phyloP scores from a whole-genome alignment of 2,797 vertebrate genomes.

The Propithecus perrieri region DNA sequence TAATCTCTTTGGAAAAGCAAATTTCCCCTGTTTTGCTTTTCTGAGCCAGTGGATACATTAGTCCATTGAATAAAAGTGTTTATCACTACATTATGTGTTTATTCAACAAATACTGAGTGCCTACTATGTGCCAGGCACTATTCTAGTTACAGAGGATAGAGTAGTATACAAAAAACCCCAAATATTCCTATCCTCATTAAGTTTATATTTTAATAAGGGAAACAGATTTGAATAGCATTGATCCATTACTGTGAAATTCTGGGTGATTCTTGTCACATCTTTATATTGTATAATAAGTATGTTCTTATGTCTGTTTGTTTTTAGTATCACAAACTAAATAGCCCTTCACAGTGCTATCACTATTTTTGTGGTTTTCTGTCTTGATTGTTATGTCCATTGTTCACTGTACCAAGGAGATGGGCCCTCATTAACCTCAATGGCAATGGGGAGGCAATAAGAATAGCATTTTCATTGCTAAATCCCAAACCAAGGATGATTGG shows the following conservation, averaged over 20 bases:
- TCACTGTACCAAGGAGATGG: background rate
- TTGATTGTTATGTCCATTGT: background rate
- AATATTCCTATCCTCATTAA: conserved; percentile 9
- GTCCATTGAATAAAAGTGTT: conserved; percentile 14
- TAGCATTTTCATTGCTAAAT: background rate
- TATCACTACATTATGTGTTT: background rate
- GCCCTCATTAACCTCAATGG: background rate
- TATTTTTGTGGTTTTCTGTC: background rate
- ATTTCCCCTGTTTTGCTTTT: background rate
- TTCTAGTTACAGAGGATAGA: conserved; percentile 33
- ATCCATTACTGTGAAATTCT: background rate
- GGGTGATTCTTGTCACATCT: background rate
- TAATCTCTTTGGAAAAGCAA: conserved; percentile 34
- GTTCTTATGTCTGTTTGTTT: background rate
- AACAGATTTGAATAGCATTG: conserved; percentile 1
- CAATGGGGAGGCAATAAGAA: background rate
- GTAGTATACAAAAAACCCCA: background rate
- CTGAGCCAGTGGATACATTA: background rate
- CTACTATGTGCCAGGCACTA: background rate
- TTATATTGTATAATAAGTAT: background rate
- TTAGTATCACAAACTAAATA: background rate
- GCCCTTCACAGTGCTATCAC: background rate
- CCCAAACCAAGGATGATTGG: background rate
- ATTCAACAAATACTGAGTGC: background rate
- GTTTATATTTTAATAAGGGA: conserved; percentile 26